Percentiles rank a stretch among this genome's conserved stretches.
Evolutionary conservation across 2,888 invertebrate genomes (phyloP).

Genomic region (Rhagonycha fulva): DNA sequence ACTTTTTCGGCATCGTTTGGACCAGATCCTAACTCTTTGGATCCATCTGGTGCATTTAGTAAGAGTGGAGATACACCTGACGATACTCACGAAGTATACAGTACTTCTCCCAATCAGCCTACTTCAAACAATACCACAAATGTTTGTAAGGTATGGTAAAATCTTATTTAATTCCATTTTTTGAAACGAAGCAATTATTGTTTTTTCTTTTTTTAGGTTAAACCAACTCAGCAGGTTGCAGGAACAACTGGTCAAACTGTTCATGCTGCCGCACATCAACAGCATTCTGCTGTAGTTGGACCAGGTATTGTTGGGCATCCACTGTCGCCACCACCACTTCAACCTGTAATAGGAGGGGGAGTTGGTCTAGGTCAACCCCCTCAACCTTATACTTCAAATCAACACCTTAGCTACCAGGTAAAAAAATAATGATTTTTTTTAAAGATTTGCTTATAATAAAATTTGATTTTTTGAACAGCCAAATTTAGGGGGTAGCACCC

Average conservation of each 20-base stretch:
- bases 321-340: conserved; percentile 67
- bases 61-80: conserved; percentile 51
- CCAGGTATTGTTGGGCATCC: conserved; percentile 54
- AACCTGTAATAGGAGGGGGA: conserved; percentile 54
- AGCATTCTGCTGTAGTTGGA: conserved; percentile 51
- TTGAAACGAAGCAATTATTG: neutral
- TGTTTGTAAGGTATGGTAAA: conserved; percentile 68
- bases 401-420: conserved; percentile 75
- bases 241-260: conserved; percentile 55
- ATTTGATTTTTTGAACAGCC: conserved; percentile 44
- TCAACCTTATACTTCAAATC: conserved; percentile 61
- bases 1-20: conserved; percentile 54
- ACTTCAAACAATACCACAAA: conserved; percentile 59
- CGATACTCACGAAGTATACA: conserved; percentile 60
- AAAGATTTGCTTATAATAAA: neutral
- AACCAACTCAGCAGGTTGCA: conserved; percentile 79
- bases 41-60: conserved; percentile 52
- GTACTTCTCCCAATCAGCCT: conserved; percentile 59
- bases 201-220: conserved; percentile 60
- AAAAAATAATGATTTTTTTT: neutral
- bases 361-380: conserved; percentile 59
- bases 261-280: conserved; percentile 48
- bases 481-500: conserved; percentile 56
- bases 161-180: neutral
- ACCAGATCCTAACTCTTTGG: conserved; percentile 52